A percentile compares a stretch with the other conserved stretches of the same genome.
Evolutionary conservation across 1,140 invertebrate genomes (phyloP).

Genomic region (Apolygus lucorum): DNA sequence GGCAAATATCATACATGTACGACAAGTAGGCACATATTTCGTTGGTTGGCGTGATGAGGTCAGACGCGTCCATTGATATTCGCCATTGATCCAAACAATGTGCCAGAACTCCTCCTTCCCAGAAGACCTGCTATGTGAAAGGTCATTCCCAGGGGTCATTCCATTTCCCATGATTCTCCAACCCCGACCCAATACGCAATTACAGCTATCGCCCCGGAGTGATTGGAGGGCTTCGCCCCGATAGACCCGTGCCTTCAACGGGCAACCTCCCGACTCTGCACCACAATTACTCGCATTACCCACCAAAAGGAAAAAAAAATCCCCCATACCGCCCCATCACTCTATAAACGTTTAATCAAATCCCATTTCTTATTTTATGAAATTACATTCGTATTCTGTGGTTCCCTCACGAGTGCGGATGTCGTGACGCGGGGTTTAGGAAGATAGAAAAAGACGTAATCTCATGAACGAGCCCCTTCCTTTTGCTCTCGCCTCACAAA

Average conservation of each 20-base stretch:
- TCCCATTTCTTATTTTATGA: conserved; percentile 14
- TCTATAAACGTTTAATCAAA: conserved; percentile 18
- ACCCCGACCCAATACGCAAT: neutral
- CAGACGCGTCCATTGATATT: too few species aligned
- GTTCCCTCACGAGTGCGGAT: neutral
- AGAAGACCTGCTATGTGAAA: neutral
- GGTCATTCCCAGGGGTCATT: neutral
- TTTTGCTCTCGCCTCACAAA: neutral
- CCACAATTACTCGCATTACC: conserved; percentile 16
- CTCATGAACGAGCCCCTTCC: too few species aligned
- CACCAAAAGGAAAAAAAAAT: neutral
- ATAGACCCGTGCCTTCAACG: neutral
- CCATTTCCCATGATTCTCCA: conserved; percentile 16
- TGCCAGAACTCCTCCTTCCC: too few species aligned
- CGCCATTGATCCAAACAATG: too few species aligned
- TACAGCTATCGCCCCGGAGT: neutral
- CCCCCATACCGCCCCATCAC: too few species aligned
- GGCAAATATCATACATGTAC: too few species aligned
- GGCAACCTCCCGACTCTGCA: neutral
- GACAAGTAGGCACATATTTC: too few species aligned
- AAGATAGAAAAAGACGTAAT: neutral
- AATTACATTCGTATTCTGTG: conserved; percentile 16
- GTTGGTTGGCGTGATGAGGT: too few species aligned
- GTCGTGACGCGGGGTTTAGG: neutral
- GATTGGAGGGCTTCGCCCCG: neutral